These are phyloP conservation scores for Calephelis perditalis DNA, from an alignment of 2,888 invertebrate species.

Conservation along the genomic window DNA sequence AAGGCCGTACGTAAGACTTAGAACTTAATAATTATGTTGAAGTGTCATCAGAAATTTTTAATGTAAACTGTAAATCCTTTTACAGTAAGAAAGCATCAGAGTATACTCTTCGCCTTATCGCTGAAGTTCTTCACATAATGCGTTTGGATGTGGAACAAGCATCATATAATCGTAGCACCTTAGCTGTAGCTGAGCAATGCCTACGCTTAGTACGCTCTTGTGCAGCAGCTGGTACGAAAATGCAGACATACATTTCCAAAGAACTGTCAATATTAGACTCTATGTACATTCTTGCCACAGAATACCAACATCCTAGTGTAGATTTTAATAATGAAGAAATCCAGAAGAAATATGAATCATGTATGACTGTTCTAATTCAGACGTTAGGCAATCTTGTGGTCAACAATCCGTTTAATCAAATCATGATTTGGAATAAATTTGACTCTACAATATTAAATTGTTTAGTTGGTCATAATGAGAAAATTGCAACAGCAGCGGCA, in stretches of 20 bases:
- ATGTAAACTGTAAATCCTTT: constrained; percentile 22
- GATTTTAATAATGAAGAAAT: constrained; percentile 65
- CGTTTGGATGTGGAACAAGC: constrained; percentile 68
- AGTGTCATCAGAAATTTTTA: too few relatives aligned
- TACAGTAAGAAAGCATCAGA: constrained; percentile 73
- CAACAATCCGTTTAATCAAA: constrained; percentile 73
- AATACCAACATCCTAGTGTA: constrained; percentile 63
- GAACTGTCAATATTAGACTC: constrained; percentile 70
- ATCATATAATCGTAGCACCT: constrained; percentile 66
- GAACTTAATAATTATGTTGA: background rate
- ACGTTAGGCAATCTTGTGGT: constrained; percentile 78
- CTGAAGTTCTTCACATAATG: constrained; percentile 73
- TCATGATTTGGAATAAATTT: constrained; percentile 75
- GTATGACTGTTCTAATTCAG: constrained; percentile 75
- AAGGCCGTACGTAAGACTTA: constrained; percentile 54
- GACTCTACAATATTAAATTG: constrained; percentile 65
- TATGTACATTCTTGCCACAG: constrained; percentile 66
- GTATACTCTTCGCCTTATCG: constrained; percentile 68
- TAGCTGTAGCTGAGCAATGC: constrained; percentile 73
- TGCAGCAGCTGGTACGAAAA: constrained; percentile 70
- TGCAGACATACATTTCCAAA: constrained; percentile 74
- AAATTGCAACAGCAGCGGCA: constrained; percentile 69
- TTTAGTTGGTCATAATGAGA: constrained; percentile 68
- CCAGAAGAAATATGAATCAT: constrained; percentile 66
- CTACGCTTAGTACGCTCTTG: constrained; percentile 73